These are phyloP conservation scores for Wiebesia pumilae DNA, from an alignment of 1,140 invertebrate species.

Conservation along the genomic window DNA sequence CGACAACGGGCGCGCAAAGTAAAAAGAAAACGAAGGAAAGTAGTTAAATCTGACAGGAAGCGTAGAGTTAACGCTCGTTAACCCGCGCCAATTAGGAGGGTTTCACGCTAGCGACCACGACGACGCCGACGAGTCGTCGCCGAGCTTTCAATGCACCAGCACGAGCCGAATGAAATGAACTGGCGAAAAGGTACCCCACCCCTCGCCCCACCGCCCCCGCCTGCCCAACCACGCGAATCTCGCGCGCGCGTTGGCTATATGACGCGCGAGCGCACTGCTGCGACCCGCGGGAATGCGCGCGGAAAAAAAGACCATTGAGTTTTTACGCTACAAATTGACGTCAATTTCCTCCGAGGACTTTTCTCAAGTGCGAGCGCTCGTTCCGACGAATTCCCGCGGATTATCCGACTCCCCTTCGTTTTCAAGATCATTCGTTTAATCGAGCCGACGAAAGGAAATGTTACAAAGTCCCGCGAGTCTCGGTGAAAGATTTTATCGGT, in stretches of 20 bases:
- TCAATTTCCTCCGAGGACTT: background rate
- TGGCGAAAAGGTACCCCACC: background rate
- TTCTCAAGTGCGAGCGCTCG: background rate
- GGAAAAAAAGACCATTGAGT: too few species aligned
- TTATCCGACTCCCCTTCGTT: background rate
- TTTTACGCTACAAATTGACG: conserved; percentile 7
- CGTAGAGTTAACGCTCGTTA: conserved; percentile 53
- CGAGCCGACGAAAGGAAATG: background rate
- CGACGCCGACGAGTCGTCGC: background rate
- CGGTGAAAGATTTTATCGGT: background rate
- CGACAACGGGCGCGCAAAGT: background rate
- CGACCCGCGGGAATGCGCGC: background rate
- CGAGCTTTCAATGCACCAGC: background rate
- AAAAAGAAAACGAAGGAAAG: conserved; percentile 50
- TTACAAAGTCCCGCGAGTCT: background rate
- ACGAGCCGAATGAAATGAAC: background rate
- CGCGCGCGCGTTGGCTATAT: background rate
- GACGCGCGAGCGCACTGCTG: too few species aligned
- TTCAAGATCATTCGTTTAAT: background rate
- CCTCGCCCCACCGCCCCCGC: background rate
- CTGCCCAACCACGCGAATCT: background rate
- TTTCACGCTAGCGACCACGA: background rate
- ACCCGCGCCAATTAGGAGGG: conserved; percentile 47
- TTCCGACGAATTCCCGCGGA: background rate
- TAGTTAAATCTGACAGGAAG: conserved; percentile 55